Evolutionary conservation across 2,888 invertebrate species (phyloP).

Genomic region (Xylocampa areola): DNA sequence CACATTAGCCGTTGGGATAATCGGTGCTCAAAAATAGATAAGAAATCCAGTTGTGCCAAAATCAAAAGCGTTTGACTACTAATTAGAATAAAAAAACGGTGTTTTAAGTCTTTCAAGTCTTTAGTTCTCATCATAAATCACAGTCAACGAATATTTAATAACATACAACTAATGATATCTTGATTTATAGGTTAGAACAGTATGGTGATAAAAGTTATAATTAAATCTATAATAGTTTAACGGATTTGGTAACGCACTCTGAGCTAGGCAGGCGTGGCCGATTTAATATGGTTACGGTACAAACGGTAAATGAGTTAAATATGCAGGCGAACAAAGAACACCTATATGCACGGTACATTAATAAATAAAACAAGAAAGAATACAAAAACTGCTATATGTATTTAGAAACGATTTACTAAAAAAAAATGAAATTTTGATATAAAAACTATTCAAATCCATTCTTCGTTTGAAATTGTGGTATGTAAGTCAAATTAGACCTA

Average conservation of each 20-base stretch:
- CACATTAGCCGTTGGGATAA: conserved; percentile 5
- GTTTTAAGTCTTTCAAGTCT: conserved; percentile 1
- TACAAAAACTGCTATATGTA: too few relatives aligned
- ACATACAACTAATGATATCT: conserved; percentile 44
- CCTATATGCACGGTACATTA: too few relatives aligned
- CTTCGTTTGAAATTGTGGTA: too few relatives aligned
- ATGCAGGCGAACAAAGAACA: not conserved
- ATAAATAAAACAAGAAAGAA: too few relatives aligned
- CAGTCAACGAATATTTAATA: conserved; percentile 34
- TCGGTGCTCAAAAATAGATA: conserved; percentile 18
- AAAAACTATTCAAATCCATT: too few relatives aligned
- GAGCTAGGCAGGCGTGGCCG: conserved; percentile 12
- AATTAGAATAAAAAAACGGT: conserved; percentile 24
- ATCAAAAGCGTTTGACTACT: conserved; percentile 28
- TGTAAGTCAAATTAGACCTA: too few relatives aligned
- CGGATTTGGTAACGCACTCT: conserved; percentile 4
- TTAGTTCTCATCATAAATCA: conserved; percentile 45
- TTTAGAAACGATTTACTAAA: too few relatives aligned
- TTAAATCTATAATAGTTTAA: conserved; percentile 38
- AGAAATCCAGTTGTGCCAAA: conserved; percentile 27
- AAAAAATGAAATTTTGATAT: too few relatives aligned
- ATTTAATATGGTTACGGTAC: conserved; percentile 20
- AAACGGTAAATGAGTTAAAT: not conserved
- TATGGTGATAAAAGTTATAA: conserved; percentile 42
- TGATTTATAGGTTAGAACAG: conserved; percentile 45